phyloP scores from a whole-genome alignment of 2,888 invertebrate species.

The Eristalinus aeneus region DNA sequence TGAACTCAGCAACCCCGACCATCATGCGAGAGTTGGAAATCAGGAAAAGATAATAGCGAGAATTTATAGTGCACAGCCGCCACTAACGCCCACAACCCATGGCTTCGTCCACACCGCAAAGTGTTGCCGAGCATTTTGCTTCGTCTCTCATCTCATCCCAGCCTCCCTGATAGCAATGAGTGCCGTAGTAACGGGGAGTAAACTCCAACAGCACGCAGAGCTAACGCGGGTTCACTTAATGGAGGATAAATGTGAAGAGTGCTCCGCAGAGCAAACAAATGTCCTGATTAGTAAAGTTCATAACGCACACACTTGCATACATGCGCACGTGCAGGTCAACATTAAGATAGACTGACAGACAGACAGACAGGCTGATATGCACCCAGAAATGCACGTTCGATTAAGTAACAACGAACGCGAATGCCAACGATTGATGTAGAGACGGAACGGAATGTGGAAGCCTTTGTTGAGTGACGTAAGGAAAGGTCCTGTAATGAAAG shows the following conservation, averaged over 20 bases:
- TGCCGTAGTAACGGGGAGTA: conserved; percentile 11
- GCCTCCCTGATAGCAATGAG: background rate
- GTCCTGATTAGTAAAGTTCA: conserved; percentile 66
- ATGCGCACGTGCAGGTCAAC: too few relatives aligned
- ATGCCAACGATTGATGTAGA: conserved; percentile 39
- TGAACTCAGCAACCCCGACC: background rate
- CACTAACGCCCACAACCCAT: conserved; percentile 19
- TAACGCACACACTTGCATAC: conserved; percentile 12
- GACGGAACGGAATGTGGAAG: conserved; percentile 28
- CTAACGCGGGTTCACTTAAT: conserved; percentile 58
- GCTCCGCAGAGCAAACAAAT: conserved; percentile 63
- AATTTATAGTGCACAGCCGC: conserved; percentile 65
- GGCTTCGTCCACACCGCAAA: conserved; percentile 34
- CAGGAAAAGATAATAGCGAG: conserved; percentile 70
- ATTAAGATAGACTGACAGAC: background rate
- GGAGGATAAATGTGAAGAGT: conserved; percentile 59
- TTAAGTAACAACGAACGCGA: conserved; percentile 32
- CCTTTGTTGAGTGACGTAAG: conserved; percentile 47
- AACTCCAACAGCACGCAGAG: background rate
- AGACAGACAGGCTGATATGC: background rate
- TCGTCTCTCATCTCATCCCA: background rate
- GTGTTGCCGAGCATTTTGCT: conserved; percentile 26
- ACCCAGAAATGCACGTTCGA: conserved; percentile 19
- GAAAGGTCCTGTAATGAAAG: conserved; percentile 29
- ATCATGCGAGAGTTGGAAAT: conserved; percentile 59